These are phyloP conservation scores for Hylyphantes graminicola DNA, from an alignment of 1,140 invertebrate genomes.

Conservation along the genomic window DNA sequence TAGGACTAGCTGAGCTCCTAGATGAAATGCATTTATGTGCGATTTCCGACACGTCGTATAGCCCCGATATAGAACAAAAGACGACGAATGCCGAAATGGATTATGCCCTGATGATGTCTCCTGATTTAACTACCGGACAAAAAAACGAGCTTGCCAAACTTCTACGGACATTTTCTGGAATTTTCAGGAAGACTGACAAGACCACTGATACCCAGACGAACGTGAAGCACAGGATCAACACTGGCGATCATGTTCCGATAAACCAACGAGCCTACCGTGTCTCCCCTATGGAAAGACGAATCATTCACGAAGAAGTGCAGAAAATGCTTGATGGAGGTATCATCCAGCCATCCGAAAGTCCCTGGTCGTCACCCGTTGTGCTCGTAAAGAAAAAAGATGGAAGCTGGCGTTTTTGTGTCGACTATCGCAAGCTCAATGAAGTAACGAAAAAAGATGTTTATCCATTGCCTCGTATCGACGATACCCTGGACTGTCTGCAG, in stretches of 20 bases:
- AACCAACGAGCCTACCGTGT: not conserved
- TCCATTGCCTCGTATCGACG: conserved; percentile 71
- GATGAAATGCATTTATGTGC: not conserved
- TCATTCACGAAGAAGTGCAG: not conserved
- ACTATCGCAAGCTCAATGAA: conserved; percentile 70
- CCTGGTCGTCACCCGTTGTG: conserved; percentile 68
- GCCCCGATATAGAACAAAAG: not conserved
- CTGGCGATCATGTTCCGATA: not conserved
- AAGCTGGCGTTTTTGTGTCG: conserved; percentile 67
- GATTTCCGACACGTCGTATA: not conserved
- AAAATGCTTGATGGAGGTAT: conserved; percentile 13
- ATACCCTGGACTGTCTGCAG: conserved; percentile 66
- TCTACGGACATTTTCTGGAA: not conserved
- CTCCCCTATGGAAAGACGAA: not conserved
- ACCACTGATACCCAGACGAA: not conserved
- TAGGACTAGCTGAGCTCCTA: not conserved
- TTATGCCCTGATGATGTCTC: not conserved
- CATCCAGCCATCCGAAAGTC: not conserved
- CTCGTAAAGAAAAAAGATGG: conserved; percentile 70
- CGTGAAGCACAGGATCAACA: conserved; percentile 3
- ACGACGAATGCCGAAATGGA: not conserved
- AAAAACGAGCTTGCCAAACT: not conserved
- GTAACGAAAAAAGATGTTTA: conserved; percentile 69
- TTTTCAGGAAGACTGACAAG: not conserved
- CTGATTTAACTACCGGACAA: not conserved